Base-by-base conservation (phyloP, 2,888 invertebrate genomes). In the Galerucella pusilla region DNA sequence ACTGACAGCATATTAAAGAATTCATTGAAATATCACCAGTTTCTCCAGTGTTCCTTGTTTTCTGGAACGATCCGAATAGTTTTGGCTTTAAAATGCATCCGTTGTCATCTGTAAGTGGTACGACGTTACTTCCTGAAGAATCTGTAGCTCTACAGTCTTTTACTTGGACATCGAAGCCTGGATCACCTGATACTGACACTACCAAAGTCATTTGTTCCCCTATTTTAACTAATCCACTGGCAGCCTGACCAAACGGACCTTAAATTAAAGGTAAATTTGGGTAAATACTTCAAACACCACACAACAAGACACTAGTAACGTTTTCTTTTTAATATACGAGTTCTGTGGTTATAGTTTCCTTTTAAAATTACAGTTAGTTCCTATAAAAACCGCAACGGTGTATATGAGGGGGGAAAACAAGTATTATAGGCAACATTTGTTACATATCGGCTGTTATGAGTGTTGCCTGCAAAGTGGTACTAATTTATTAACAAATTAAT, bases 181-280 rank as follows among this genome's bases (percentile, higher is more conserved):
- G 91, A 85, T 94, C 94, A 0, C 95, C 95, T 72, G 93, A 93
- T 2, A 95, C 94, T 0, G 94, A 91, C 7, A 95, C 93, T 2
- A 94, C 95, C 75, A 95, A 88, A 0, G 95, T 95, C 93, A 95
- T 94, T 0, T 90, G 90, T 85, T 95, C 94, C 70, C 95, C 95
- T 78, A 95, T 95, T 87, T 94, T 94, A 9, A 95, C 93, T 54
- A 95, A 88, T 0, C 94, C 94, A 78, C 92, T 92, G 0, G 94
- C 94, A 71, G 93, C 91, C 4, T 91, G 91, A 1, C 94, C 94
- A 82, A 94, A 93, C 20, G 95, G 94, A 73, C 95, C 71, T 71
- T 12, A 45, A 69, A 69, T 20, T n/a, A 70, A 20, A 66, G 28
- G 35, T 46, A 49, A 20, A 65, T 46, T 16, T 28, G 25, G 14